phyloP scores from a whole-genome alignment of 1,140 invertebrate genomes.

The Ostrea denselamellosa region DNA sequence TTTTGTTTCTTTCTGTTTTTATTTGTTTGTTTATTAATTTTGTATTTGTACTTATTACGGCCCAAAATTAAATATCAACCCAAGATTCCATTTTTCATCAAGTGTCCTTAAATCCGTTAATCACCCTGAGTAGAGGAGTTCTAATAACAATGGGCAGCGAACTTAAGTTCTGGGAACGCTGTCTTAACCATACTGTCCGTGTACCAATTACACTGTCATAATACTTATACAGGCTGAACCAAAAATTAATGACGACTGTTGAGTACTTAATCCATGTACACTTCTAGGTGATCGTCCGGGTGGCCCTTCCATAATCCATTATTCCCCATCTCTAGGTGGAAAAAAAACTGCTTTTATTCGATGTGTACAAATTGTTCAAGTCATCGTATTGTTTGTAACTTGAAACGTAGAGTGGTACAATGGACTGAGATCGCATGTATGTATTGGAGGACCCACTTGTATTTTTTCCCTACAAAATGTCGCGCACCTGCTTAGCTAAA shows the following conservation, averaged over 20 bases:
- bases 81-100: too few relatives aligned
- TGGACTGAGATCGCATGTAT: constrained; percentile 5
- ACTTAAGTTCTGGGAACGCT: neutral
- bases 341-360: neutral
- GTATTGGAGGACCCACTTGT: constrained; percentile 30
- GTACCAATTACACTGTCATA: neutral
- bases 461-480: neutral
- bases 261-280: neutral
- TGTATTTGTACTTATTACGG: too few relatives aligned
- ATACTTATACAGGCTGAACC: neutral
- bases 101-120: too few relatives aligned
- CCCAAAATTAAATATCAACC: too few relatives aligned
- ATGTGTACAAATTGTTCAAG: constrained; percentile 14
- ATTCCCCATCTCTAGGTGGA: neutral
- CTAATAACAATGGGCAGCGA: neutral
- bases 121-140: neutral
- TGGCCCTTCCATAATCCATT: neutral
- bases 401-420: constrained; percentile 1
- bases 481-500: neutral
- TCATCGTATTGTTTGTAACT: constrained; percentile 28
- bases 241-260: too few relatives aligned
- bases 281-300: neutral
- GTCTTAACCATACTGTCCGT: neutral
- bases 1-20: too few relatives aligned
- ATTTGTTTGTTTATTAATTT: too few relatives aligned